Evolutionary conservation across 2,797 vertebrate species (phyloP).

Genomic region (Enoplosus armatus): DNA sequence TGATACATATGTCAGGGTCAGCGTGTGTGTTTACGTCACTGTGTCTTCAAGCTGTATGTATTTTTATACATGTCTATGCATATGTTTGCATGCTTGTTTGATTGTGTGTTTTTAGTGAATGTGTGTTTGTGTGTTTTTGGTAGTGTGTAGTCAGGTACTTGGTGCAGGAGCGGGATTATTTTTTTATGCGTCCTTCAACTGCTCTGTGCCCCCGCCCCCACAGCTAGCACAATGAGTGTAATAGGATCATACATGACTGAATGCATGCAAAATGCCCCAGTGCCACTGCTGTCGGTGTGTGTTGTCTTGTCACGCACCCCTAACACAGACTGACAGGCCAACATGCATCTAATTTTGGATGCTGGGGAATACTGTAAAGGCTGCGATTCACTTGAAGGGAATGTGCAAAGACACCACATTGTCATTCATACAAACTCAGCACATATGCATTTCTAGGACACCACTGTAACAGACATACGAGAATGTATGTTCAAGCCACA

Average conservation of each 20-base stretch:
- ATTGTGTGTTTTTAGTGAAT: background rate
- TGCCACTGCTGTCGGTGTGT: constrained; percentile 37
- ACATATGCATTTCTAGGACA: constrained; percentile 23
- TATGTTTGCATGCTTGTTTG: constrained; percentile 17
- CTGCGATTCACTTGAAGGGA: constrained; percentile 26
- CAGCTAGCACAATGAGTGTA: constrained; percentile 48
- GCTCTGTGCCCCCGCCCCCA: constrained; percentile 6
- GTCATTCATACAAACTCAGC: constrained; percentile 13
- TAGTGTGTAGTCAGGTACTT: background rate
- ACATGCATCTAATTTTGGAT: constrained; percentile 58
- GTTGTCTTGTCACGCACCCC: constrained; percentile 33
- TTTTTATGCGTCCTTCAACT: constrained; percentile 48
- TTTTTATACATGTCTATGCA: constrained; percentile 16
- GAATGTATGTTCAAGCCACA: background rate
- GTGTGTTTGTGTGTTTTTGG: background rate
- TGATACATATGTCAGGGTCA: constrained; percentile 16
- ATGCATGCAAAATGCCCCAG: constrained; percentile 58
- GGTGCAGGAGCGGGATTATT: background rate
- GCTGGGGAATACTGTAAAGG: constrained; percentile 31
- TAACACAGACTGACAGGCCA: constrained; percentile 63
- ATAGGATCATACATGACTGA: constrained; percentile 71
- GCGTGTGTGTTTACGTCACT: background rate
- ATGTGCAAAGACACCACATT: constrained; percentile 18
- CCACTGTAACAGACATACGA: background rate
- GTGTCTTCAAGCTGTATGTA: constrained; percentile 1